Percentiles rank a stretch among this genome's conserved stretches.
phyloP scores from a whole-genome alignment of 92 coral and sea anemone genomes.

The Palythoa caribaeorum region DNA sequence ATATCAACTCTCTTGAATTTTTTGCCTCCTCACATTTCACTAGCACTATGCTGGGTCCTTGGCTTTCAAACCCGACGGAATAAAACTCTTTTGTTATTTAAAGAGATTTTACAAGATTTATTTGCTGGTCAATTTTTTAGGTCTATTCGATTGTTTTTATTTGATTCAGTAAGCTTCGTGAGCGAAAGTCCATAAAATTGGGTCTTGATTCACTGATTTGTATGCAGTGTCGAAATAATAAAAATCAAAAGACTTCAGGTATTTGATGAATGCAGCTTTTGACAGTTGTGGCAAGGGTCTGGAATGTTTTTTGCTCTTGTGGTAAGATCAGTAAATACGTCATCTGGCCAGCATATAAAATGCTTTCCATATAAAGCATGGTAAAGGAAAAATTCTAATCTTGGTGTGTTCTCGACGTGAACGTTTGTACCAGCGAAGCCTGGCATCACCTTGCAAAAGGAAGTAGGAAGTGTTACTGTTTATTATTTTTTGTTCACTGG shows the following conservation, averaged over 20 bases:
- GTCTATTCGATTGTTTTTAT: no score
- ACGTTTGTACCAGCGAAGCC: no score
- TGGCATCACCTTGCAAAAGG: no score
- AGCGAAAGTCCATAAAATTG: not conserved
- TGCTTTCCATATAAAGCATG: no score
- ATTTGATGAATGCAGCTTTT: not conserved
- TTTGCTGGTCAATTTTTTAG: not conserved
- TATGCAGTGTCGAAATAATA: not conserved
- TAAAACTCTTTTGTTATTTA: not conserved
- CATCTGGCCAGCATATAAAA: not conserved
- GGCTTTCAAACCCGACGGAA: not conserved
- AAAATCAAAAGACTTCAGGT: not conserved
- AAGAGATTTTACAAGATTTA: not conserved
- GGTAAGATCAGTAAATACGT: not conserved
- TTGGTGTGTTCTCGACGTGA: no score
- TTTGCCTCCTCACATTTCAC: constrained; percentile 28
- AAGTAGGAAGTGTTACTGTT: no score
- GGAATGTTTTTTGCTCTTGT: not conserved
- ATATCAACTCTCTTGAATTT: not conserved
- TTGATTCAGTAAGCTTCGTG: not conserved
- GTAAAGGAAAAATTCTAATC: no score
- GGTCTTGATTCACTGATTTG: not conserved
- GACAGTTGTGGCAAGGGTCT: not conserved
- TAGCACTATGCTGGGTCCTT: not conserved
- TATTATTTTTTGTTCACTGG: no score